Evolutionary conservation across 2,888 invertebrate genomes (phyloP), one percentile per base, ranked within the genome.

Genomic region (Trachelus tabidus): DNA sequence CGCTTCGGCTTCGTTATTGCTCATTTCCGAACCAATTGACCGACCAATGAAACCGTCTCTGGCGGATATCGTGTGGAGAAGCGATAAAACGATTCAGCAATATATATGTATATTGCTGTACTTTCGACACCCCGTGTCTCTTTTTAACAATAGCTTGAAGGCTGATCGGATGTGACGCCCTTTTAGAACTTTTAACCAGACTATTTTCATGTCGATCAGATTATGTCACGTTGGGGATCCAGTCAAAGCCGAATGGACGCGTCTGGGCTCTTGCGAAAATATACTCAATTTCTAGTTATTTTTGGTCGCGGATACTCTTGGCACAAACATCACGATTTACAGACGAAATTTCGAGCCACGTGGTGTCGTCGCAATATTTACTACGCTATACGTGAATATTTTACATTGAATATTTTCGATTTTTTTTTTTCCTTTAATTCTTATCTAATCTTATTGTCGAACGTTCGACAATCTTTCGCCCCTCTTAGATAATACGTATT

Each of bases 21-120:
- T 76, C 75, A 84, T 83, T 85, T 86, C 86, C 87, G 85, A 81
- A 80, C 78, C 81, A 86, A 86, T 86, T 84, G 83, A 81, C 78
- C 80, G 76, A 77, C 56, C 77, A 80, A 74, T 75, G 81, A 56
- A 56, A 56, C 23, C 56, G 9, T 56, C 23, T 23, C 9, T 9
- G 56, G 9, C 56, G 56, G 56, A 56, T 56, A 56, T 56, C 56
- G 23, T 23, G 56, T 56, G 23, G 56, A 56, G 56, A 56, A 56
- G 23, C 56, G 23, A 56, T 56, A 56, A 56, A 56, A 15, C 56
- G 23, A 56, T 23, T 23, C 2, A 9, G 2, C 23, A 23, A 56
- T 23, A 56, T 56, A 56, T 23, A 56, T 56, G 23, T 56, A 56
- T 23, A 56, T 9, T 56, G 9, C 1, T 9, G 56, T 2, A 23